These are phyloP conservation scores for Desmodus rotundus DNA, from an alignment of 2,113 vertebrate genomes.

Conservation along the genomic window DNA sequence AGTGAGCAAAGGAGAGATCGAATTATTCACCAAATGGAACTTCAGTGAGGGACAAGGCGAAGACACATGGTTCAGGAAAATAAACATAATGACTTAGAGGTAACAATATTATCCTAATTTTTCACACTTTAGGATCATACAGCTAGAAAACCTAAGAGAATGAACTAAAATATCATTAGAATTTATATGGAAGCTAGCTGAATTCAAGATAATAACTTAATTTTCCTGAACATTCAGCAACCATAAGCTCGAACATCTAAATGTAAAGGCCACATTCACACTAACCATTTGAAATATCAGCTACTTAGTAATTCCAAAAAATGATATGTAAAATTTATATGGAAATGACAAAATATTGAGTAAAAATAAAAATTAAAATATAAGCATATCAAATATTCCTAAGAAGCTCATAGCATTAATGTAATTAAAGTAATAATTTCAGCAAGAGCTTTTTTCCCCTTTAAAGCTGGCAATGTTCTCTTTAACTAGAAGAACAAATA, in stretches of 20 bases:
- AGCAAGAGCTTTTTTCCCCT: neutral
- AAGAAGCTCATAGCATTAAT: neutral
- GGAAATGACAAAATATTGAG: neutral
- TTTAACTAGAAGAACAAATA: neutral
- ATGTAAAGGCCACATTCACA: neutral
- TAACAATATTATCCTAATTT: neutral
- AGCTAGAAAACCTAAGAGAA: neutral
- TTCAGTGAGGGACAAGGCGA: neutral
- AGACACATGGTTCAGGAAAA: neutral
- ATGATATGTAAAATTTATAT: neutral
- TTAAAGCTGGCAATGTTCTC: neutral
- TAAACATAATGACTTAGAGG: neutral
- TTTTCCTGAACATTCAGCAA: neutral
- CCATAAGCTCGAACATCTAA: neutral
- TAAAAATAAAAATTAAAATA: neutral
- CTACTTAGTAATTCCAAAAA: neutral
- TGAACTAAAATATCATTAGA: neutral
- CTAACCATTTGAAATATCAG: neutral
- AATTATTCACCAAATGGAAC: neutral
- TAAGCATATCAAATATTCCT: neutral
- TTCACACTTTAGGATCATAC: neutral
- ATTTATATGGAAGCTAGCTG: neutral
- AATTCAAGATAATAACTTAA: neutral
- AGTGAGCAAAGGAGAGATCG: neutral
- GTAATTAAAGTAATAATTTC: neutral